Evolutionary conservation across 2,113 vertebrate species (phyloP).

Genomic region (Urocynchramus pylzowi): DNA sequence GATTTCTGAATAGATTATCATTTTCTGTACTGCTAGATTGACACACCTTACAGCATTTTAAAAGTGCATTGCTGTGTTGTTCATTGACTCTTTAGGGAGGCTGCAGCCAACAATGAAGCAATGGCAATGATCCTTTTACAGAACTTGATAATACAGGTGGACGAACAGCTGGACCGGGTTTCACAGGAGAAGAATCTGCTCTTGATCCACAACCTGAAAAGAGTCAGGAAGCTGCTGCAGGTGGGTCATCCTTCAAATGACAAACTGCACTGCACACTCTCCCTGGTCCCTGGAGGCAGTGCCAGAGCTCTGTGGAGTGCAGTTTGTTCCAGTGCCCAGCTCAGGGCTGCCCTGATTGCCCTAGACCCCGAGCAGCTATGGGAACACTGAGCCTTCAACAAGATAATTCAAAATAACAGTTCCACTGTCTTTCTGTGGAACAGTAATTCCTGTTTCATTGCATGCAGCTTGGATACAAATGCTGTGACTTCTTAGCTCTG

Average conservation of each 20-base stretch:
- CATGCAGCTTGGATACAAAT: background rate
- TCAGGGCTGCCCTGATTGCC: background rate
- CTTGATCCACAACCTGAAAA: conserved; percentile 93
- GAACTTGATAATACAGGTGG: conserved; percentile 88
- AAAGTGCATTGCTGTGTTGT: background rate
- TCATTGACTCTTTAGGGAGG: conserved; percentile 70
- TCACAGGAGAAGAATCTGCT: conserved; percentile 91
- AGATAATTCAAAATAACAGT: background rate
- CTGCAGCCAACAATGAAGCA: conserved; percentile 85
- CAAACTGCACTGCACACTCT: background rate
- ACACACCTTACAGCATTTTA: background rate
- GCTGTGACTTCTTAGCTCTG: background rate
- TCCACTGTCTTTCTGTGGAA: background rate
- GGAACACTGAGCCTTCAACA: background rate
- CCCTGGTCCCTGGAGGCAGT: background rate
- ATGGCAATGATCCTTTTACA: conserved; percentile 87
- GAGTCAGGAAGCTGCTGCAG: conserved; percentile 92
- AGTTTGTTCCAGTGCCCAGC: background rate
- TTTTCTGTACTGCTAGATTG: background rate
- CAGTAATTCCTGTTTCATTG: background rate
- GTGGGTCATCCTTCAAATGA: conserved; percentile 57
- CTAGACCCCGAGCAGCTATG: background rate
- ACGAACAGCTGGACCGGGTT: conserved; percentile 81
- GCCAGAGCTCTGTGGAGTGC: background rate
- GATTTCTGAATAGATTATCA: background rate